Conservation (phyloP, 2,113 vertebrate species). For the Struthidea cinerea region DNA sequence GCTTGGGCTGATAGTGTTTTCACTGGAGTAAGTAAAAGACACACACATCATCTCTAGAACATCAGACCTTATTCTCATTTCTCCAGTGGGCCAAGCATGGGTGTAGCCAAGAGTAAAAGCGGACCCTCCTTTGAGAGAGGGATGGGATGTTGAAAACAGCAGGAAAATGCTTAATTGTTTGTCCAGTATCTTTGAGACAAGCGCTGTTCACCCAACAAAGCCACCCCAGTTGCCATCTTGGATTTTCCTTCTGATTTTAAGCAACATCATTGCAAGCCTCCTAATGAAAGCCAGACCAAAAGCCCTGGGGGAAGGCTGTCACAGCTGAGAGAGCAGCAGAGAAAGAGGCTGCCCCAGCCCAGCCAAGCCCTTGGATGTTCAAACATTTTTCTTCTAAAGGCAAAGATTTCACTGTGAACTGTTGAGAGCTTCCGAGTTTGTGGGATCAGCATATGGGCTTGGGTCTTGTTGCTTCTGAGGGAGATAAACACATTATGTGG, state of each 20-base stretch:
- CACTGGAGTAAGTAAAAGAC: not conserved
- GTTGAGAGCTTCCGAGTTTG: not conserved
- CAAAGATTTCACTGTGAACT: not conserved
- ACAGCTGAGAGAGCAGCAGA: not conserved
- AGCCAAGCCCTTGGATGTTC: not conserved
- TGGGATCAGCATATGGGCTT: not conserved
- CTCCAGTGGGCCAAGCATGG: not conserved
- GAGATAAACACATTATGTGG: not conserved
- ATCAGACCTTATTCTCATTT: not conserved
- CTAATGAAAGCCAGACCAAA: not conserved
- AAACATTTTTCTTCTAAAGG: not conserved
- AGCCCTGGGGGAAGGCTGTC: not conserved
- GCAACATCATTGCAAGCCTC: not conserved
- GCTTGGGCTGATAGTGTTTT: not conserved
- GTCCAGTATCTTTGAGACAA: not conserved
- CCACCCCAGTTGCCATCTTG: not conserved
- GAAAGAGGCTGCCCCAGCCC: not conserved
- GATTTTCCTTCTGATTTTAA: not conserved
- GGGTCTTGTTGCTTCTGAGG: not conserved
- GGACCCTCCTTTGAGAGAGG: not conserved
- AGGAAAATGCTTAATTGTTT: not conserved
- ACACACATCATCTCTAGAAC: not conserved
- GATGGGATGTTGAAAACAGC: not conserved
- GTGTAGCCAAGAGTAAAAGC: not conserved
- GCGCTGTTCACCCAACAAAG: not conserved